Percentiles rank a stretch among this genome's conserved stretches.
Evolutionary conservation across 2,888 invertebrate genomes (phyloP).

Genomic region (Dysmachus trigonus): DNA sequence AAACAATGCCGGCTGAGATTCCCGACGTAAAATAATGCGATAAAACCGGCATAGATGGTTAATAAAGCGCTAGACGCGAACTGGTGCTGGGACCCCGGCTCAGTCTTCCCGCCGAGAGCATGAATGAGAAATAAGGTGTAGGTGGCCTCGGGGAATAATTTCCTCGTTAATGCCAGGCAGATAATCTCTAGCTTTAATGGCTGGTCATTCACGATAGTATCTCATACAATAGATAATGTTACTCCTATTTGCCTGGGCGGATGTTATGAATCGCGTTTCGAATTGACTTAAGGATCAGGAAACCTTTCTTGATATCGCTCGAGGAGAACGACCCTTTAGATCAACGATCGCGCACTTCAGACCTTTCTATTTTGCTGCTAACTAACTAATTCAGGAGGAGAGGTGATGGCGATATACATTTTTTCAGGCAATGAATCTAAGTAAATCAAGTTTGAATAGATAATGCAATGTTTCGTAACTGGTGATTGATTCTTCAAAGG

Average conservation of each 20-base stretch:
- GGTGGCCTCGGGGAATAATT: conserved; percentile 12
- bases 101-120: background rate
- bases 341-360: background rate
- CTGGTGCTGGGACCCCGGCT: background rate
- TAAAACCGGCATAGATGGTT: background rate
- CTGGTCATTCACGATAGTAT: background rate
- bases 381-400: background rate
- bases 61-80: conserved; percentile 3
- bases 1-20: conserved; percentile 3
- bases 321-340: background rate
- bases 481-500: background rate
- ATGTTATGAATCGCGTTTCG: background rate
- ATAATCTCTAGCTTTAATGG: conserved; percentile 8
- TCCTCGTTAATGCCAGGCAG: background rate
- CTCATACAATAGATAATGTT: background rate
- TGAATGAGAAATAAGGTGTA: background rate
- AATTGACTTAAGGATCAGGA: background rate
- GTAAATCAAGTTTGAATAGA: background rate
- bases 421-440: background rate
- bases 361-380: background rate
- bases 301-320: background rate
- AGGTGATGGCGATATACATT: background rate
- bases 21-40: conserved; percentile 8
- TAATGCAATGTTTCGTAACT: background rate
- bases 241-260: background rate